Evolutionary conservation across 2,797 vertebrate species (phyloP).

Genomic region (Columba guinea): DNA sequence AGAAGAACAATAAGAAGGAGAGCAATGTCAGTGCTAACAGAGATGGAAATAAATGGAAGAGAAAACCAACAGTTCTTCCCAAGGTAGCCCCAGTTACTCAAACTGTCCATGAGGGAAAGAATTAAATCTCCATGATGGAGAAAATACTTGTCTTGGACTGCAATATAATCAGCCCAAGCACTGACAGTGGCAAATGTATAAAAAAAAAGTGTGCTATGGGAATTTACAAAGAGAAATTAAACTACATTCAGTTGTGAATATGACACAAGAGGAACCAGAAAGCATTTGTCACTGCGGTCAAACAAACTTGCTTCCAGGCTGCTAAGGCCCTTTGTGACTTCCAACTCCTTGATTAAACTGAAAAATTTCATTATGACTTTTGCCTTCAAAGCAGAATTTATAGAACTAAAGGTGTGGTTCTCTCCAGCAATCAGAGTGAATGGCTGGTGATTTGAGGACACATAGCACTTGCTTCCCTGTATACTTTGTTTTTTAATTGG

Average conservation of each 20-base stretch:
- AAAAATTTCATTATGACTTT: not conserved
- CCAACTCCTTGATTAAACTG: not conserved
- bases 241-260: not conserved
- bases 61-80: not conserved
- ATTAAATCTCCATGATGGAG: not conserved
- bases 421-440: not conserved
- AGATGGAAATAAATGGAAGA: not conserved
- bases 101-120: not conserved
- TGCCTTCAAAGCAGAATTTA: not conserved
- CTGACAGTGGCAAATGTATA: not conserved
- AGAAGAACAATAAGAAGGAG: not conserved
- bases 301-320: not conserved
- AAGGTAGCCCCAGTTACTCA: not conserved
- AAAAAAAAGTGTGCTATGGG: not conserved
- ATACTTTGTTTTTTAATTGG: not conserved
- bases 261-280: not conserved
- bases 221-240: slow-evolving; percentile 1
- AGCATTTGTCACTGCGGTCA: not conserved
- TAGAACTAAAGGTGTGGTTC: not conserved
- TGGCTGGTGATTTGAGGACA: not conserved
- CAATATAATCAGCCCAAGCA: not conserved
- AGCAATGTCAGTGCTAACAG: not conserved
- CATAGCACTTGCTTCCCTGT: not conserved
- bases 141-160: not conserved
- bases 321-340: not conserved